Conservation (phyloP, 2,797 vertebrate genomes). For the Podarcis siculus region DNA sequence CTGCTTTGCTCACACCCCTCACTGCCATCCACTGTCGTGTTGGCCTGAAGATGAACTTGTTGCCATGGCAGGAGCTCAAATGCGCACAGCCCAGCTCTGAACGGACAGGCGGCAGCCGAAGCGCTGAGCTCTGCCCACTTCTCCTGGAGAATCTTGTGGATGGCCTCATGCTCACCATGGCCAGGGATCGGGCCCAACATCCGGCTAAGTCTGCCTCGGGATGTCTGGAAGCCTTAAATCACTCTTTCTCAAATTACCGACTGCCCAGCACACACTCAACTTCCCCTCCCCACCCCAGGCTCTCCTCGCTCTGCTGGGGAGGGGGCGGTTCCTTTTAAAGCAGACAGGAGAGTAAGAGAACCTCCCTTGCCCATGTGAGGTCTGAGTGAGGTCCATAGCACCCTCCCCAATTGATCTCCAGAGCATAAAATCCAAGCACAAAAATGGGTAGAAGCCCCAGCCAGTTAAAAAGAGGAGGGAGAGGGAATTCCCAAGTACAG, state of each 20-base stretch:
- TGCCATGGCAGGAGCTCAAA: constrained; percentile 65
- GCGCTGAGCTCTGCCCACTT: background rate
- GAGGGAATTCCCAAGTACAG: too few species aligned
- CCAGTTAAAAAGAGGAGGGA: too few species aligned
- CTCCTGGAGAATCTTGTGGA: background rate
- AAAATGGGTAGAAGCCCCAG: too few species aligned
- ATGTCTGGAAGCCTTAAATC: background rate
- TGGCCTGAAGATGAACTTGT: constrained; percentile 69
- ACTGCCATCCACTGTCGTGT: rapidly evolving
- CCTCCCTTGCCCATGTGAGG: background rate
- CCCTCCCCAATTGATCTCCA: too few species aligned
- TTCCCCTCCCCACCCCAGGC: background rate
- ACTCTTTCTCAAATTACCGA: background rate
- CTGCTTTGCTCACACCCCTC: background rate
- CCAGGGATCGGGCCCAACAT: rapidly evolving
- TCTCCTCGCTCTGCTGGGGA: background rate
- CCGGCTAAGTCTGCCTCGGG: background rate
- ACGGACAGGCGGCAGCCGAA: rapidly evolving
- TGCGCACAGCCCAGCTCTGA: rapidly evolving
- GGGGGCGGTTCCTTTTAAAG: background rate
- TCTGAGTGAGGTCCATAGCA: background rate
- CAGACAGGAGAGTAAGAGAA: background rate
- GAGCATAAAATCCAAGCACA: too few species aligned
- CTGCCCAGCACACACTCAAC: background rate
- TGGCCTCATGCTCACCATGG: constrained; percentile 10